Evolutionary conservation across 2,888 invertebrate species (phyloP).

Genomic region (Tenthredo livida): DNA sequence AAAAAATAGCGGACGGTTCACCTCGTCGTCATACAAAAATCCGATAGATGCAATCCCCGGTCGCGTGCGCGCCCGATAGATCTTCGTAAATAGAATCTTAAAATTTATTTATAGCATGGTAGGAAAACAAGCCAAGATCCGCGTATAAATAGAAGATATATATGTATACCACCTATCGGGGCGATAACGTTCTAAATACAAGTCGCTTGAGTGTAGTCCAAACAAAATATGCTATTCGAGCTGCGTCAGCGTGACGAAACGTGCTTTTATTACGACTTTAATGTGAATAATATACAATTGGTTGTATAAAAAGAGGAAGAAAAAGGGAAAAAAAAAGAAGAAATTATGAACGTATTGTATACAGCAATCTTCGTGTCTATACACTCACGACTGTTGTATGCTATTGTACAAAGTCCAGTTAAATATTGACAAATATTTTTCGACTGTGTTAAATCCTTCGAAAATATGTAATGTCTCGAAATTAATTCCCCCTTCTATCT

Average conservation of each 20-base stretch:
- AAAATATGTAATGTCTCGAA: neutral
- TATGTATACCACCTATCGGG: neutral
- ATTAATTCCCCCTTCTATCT: neutral
- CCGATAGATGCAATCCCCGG: neutral
- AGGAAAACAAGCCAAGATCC: constrained; percentile 47
- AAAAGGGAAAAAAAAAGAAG: no score
- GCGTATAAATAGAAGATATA: constrained; percentile 35
- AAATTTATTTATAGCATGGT: constrained; percentile 41
- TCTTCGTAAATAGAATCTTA: constrained; percentile 35
- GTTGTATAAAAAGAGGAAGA: neutral
- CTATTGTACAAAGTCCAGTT: neutral
- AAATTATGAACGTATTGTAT: neutral
- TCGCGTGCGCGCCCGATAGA: constrained; percentile 25
- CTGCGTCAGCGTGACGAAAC: constrained; percentile 23
- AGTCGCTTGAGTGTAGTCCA: constrained; percentile 17
- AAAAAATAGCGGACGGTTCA: neutral
- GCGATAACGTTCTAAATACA: constrained; percentile 45
- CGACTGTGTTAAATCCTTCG: neutral
- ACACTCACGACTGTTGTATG: neutral
- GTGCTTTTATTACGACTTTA: neutral
- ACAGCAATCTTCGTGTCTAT: neutral
- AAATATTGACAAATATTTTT: neutral
- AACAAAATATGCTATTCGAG: constrained; percentile 27
- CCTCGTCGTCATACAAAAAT: neutral
- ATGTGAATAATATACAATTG: neutral